Base-by-base conservation (phyloP, 53 echinoderm and acorn worm genomes). In the Antedon mediterranea region DNA sequence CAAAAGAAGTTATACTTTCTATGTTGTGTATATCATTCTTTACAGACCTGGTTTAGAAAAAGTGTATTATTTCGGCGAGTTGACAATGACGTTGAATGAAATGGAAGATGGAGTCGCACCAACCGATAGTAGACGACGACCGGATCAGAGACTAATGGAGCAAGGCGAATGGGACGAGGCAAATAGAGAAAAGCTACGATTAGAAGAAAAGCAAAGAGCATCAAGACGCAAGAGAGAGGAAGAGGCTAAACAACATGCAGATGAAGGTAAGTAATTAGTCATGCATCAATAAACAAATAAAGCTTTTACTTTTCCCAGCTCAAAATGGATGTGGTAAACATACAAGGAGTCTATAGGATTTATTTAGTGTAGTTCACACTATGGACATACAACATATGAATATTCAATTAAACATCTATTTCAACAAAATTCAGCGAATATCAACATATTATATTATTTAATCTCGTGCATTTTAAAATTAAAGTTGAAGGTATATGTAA, bases 131-230 rank as follows among this genome's bases (percentile, higher is more conserved):
- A 76, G 98, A 43, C 79, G 82, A 34, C 73, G 98, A 13, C 98
- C 98, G 0, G 98, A 98, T 79, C 98, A 98, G 43, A 80, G 98
- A 15, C 77, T 90, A 41, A 98, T 98, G 98, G 98, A 98, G 74
- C 85, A 92, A 30, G 98, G 98, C 11, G 74, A 74, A 34, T 98
- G 98, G 98, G 87, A 90, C 43, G 98, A 98, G 44, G 98, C 98
- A 28, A 98, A 98, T 73, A 84, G 83, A 74, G 92, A 92, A 83
- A 98, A 98, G 43, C 83, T 98, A 33, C 85, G 91, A 33, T 75
- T 98, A 41, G 98, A 98, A 74, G 98, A 98, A 43, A 97, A 97
- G 72, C 98, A 97, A 78, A 76, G 98, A 78, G 79, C 90, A 43
- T 88, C 88, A 29, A 88, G 98, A 76, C 83, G 91, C 73, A 97